These are phyloP conservation scores for Acrocyrtus sp. DNA, from an alignment of 2,888 invertebrate genomes.

Conservation along the genomic window DNA sequence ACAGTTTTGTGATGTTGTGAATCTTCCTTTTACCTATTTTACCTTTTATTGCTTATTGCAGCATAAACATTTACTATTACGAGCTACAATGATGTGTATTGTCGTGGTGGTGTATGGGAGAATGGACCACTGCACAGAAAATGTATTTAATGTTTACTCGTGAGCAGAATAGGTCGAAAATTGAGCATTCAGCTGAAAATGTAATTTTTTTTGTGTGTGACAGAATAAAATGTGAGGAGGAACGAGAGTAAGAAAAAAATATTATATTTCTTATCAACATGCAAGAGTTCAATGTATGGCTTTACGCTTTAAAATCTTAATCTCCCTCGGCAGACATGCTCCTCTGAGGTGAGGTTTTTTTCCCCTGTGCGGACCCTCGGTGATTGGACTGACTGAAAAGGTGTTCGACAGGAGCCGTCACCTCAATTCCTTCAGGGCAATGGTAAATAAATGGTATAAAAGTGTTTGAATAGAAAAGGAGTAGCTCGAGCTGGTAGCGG, in stretches of 20 bases:
- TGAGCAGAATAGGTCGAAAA: neutral
- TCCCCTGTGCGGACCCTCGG: neutral
- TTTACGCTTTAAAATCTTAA: no score
- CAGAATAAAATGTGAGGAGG: no score
- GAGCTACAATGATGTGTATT: neutral
- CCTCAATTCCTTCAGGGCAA: neutral
- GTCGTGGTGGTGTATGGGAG: neutral
- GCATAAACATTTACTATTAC: neutral
- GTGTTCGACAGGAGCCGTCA: neutral
- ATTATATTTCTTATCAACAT: neutral
- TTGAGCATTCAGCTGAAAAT: no score
- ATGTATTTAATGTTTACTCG: neutral
- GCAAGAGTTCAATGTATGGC: neutral
- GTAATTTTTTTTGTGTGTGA: no score
- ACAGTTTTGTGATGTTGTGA: constrained; percentile 69
- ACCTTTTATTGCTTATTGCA: neutral
- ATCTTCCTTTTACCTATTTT: neutral
- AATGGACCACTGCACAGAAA: no score
- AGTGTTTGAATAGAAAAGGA: no score
- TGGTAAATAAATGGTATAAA: no score
- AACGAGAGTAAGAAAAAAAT: no score
- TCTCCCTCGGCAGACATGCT: no score
- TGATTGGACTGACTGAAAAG: neutral
- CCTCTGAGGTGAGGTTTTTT: no score
- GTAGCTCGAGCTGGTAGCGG: neutral